phyloP scores from a whole-genome alignment of 2,888 invertebrate genomes.

The Neuroscelio doddi region DNA sequence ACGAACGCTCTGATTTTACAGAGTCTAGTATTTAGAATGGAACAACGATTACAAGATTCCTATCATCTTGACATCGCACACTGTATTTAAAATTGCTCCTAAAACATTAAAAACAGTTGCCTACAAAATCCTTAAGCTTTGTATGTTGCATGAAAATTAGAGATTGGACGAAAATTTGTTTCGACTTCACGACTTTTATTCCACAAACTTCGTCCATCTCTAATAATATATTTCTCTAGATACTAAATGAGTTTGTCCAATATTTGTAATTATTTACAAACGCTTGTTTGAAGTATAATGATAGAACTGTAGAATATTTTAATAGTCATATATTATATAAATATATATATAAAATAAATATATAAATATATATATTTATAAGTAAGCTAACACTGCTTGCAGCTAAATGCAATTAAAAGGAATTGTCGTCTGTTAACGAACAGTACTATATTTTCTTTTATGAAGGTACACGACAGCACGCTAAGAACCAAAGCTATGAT shows the following conservation, averaged over 20 bases:
- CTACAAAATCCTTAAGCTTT: conserved; percentile 30
- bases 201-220: conserved; percentile 18
- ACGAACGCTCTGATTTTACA: conserved; percentile 17
- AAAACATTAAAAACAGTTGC: conserved; percentile 10
- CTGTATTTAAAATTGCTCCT: conserved; percentile 24
- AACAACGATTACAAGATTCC: conserved; percentile 34
- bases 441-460: conserved; percentile 49
- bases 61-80: conserved; percentile 6
- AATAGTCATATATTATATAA: conserved; percentile 33
- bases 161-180: conserved; percentile 17
- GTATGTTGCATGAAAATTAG: conserved; percentile 26
- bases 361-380: conserved; percentile 43
- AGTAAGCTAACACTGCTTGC: conserved; percentile 41
- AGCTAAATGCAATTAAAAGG: conserved; percentile 56
- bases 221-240: background rate
- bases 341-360: conserved; percentile 38
- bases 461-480: conserved; percentile 54
- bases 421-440: conserved; percentile 48
- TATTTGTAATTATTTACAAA: conserved; percentile 33
- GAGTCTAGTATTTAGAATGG: conserved; percentile 10
- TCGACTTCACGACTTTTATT: background rate
- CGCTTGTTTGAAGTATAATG: conserved; percentile 38
- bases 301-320: conserved; percentile 44
- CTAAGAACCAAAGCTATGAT: conserved; percentile 70
- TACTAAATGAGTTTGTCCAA: conserved; percentile 29